phyloP scores from a whole-genome alignment of 2,888 invertebrate genomes.

The Zeuzera pyrina region DNA sequence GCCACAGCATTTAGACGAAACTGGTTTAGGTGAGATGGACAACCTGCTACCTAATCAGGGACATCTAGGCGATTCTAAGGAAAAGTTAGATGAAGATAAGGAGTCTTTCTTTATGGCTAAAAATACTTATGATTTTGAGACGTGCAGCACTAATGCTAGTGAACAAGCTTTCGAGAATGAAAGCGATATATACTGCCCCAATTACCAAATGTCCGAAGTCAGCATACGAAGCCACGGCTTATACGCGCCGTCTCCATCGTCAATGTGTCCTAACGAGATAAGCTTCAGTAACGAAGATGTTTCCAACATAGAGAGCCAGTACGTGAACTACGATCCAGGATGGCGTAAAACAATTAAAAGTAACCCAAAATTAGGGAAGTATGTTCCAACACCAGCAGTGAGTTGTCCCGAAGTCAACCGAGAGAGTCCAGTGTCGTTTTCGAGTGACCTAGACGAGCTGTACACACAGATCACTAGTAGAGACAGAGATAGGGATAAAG shows the following conservation, averaged over 20 bases:
- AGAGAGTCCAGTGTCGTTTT: conserved; percentile 56
- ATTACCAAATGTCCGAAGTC: conserved; percentile 77
- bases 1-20: conserved; percentile 36
- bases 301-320: conserved; percentile 64
- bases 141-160: conserved; percentile 59
- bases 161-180: conserved; percentile 70
- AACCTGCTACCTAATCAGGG: conserved; percentile 42
- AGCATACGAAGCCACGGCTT: conserved; percentile 76
- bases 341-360: conserved; percentile 61
- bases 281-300: conserved; percentile 67
- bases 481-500: conserved; percentile 47
- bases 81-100: conserved; percentile 49
- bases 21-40: conserved; percentile 37
- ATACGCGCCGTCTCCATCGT: conserved; percentile 74
- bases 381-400: conserved; percentile 53
- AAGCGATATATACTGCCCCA: conserved; percentile 74
- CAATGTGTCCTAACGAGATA: conserved; percentile 66
- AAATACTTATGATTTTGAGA: conserved; percentile 58
- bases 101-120: conserved; percentile 57
- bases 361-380: conserved; percentile 53
- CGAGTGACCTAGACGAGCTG: conserved; percentile 77
- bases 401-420: conserved; percentile 63
- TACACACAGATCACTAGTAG: conserved; percentile 78
- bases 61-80: conserved; percentile 36
- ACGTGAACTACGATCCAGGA: conserved; percentile 72